A percentile compares a stretch with the other conserved stretches of the same genome.
These are phyloP conservation scores for Salmo trutta DNA, from an alignment of 2,797 vertebrate genomes.

Conservation along the genomic window DNA sequence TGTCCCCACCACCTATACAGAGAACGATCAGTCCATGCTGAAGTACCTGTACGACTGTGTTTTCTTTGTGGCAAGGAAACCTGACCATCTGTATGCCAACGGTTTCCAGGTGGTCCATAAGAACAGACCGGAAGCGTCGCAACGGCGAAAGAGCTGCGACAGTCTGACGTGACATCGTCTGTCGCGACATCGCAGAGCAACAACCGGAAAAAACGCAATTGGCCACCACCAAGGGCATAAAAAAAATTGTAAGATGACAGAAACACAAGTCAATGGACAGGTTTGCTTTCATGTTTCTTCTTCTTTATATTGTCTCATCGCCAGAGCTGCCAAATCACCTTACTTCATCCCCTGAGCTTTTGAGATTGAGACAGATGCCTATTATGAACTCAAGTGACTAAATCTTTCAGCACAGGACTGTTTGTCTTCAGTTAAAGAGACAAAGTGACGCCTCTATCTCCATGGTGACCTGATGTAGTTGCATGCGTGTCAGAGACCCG, in stretches of 20 bases:
- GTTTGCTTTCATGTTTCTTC: slow-evolving; percentile 27
- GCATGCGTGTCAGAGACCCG: neutral
- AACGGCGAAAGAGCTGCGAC: slow-evolving; percentile 58
- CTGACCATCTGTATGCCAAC: slow-evolving; percentile 66
- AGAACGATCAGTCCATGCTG: slow-evolving; percentile 95
- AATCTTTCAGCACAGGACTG: neutral
- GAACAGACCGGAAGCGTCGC: slow-evolving; percentile 60
- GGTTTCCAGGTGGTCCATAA: slow-evolving; percentile 50
- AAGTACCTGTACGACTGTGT: slow-evolving; percentile 97
- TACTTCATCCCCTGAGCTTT: neutral
- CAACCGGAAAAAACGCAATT: neutral
- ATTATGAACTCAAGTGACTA: neutral
- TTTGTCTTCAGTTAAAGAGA: neutral
- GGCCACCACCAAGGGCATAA: neutral
- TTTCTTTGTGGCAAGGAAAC: slow-evolving; percentile 95
- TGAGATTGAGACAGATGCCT: neutral
- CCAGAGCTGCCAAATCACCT: slow-evolving; percentile 22
- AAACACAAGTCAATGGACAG: slow-evolving; percentile 15
- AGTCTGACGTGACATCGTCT: slow-evolving; percentile 63
- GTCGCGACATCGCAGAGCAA: slow-evolving; percentile 16
- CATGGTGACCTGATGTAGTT: neutral
- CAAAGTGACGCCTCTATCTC: neutral
- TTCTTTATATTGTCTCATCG: slow-evolving; percentile 34
- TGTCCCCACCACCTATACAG: slow-evolving; percentile 94
- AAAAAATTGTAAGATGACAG: slow-evolving; percentile 24